Percentiles rank a stretch among this genome's conserved stretches.
phyloP scores from a whole-genome alignment of 2,888 invertebrate species.

The Clepsis dumicolana region DNA sequence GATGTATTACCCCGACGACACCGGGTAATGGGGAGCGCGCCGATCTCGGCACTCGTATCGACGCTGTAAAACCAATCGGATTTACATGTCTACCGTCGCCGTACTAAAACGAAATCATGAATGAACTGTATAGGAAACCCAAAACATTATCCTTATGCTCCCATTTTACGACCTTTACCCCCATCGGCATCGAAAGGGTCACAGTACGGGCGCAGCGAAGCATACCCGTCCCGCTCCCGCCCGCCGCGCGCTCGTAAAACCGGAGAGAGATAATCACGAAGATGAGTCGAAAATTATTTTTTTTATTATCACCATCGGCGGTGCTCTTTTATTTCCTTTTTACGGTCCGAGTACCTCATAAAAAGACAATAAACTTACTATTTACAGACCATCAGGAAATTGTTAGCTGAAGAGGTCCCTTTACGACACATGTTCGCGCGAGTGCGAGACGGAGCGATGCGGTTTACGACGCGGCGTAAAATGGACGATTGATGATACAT shows the following conservation, averaged over 20 bases:
- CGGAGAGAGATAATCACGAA: constrained; percentile 82
- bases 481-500: constrained; percentile 78
- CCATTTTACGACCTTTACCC: constrained; percentile 86
- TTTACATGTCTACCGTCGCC: constrained; percentile 82
- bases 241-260: constrained; percentile 65
- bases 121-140: constrained; percentile 85
- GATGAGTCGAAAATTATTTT: constrained; percentile 87
- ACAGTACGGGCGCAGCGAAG: constrained; percentile 81
- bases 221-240: constrained; percentile 69
- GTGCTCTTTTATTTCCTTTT: constrained; percentile 87
- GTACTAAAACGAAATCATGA: constrained; percentile 86
- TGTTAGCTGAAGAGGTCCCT: constrained; percentile 86
- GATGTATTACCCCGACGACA: constrained; percentile 68
- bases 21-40: constrained; percentile 71
- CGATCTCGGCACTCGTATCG: constrained; percentile 73
- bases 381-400: constrained; percentile 87
- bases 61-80: constrained; percentile 80
- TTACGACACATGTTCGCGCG: constrained; percentile 84
- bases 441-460: constrained; percentile 72
- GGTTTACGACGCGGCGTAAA: constrained; percentile 83
- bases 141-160: constrained; percentile 86
- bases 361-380: constrained; percentile 87
- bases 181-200: constrained; percentile 84
- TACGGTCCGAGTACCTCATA: constrained; percentile 87
- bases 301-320: constrained; percentile 87